These are phyloP conservation scores for Balaeniceps rex DNA, from an alignment of 2,113 vertebrate genomes.

Conservation along the genomic window DNA sequence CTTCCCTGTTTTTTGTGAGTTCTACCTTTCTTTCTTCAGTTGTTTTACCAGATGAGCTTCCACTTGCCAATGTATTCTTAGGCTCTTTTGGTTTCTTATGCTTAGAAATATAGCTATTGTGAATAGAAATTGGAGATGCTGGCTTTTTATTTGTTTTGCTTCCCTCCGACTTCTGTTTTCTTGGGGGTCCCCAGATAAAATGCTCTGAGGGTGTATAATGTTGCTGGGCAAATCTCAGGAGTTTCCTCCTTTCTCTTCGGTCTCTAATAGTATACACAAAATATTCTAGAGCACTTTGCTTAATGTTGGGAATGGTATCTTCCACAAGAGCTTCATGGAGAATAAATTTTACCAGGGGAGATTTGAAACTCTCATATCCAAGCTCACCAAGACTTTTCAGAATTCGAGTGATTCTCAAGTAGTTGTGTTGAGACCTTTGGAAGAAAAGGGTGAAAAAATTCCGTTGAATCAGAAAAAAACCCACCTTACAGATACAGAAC, in stretches of 20 bases:
- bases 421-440: constrained; percentile 96
- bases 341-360: constrained; percentile 89
- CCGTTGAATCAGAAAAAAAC: background rate
- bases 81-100: constrained; percentile 66
- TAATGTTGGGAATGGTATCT: constrained; percentile 90
- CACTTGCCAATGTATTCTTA: background rate
- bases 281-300: constrained; percentile 94
- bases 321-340: constrained; percentile 90
- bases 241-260: constrained; percentile 84
- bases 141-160: constrained; percentile 63
- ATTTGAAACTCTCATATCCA: constrained; percentile 94
- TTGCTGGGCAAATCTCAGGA: constrained; percentile 88
- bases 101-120: constrained; percentile 43
- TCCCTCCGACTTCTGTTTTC: constrained; percentile 68
- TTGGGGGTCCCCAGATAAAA: constrained; percentile 93
- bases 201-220: constrained; percentile 89
- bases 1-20: constrained; percentile 39
- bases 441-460: background rate
- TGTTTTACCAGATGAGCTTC: constrained; percentile 42
- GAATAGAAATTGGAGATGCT: constrained; percentile 43
- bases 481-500: background rate
- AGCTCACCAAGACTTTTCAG: constrained; percentile 97
- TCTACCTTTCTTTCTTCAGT: constrained; percentile 62
- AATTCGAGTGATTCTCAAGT: constrained; percentile 95
- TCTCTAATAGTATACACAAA: constrained; percentile 93